These are phyloP conservation scores for Hippocampus kuda DNA, from an alignment of 2,797 vertebrate species.

Conservation along the genomic window DNA sequence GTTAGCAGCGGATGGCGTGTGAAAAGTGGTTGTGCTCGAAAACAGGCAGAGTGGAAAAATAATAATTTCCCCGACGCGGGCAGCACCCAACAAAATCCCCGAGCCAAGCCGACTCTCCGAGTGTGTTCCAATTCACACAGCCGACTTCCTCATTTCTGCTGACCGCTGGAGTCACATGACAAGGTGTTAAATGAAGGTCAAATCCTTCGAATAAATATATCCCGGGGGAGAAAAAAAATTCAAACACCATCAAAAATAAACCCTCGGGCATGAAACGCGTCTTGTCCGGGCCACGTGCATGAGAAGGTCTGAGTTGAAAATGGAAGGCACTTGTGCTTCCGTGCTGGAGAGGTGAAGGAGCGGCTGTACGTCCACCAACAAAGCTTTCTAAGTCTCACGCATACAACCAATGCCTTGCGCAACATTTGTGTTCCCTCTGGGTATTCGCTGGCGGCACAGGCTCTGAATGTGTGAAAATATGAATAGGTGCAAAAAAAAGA, in stretches of 20 bases:
- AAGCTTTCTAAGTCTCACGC: constrained; percentile 52
- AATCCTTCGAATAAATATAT: constrained; percentile 53
- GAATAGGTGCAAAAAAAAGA: background rate
- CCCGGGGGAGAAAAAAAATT: constrained; percentile 40
- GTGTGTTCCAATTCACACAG: constrained; percentile 19
- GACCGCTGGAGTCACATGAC: constrained; percentile 39
- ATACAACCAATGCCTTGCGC: constrained; percentile 33
- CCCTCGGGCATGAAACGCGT: constrained; percentile 39
- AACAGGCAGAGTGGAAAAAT: constrained; percentile 32
- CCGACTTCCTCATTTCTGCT: constrained; percentile 22
- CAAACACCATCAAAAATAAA: constrained; percentile 57
- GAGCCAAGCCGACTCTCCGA: constrained; percentile 22
- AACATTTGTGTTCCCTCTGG: constrained; percentile 21
- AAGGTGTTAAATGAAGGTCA: constrained; percentile 58
- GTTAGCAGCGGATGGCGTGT: constrained; percentile 21
- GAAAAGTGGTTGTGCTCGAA: constrained; percentile 20
- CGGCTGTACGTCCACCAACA: constrained; percentile 51
- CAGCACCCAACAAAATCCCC: constrained; percentile 26
- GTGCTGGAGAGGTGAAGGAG: constrained; percentile 33
- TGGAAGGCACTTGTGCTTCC: constrained; percentile 49
- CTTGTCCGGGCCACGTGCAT: constrained; percentile 49
- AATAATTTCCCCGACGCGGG: constrained; percentile 39
- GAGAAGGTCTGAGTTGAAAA: constrained; percentile 46
- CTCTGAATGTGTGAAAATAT: constrained; percentile 22
- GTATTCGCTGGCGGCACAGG: constrained; percentile 26